phyloP scores from a whole-genome alignment of 2,113 vertebrate species.

The Caloenas nicobarica region DNA sequence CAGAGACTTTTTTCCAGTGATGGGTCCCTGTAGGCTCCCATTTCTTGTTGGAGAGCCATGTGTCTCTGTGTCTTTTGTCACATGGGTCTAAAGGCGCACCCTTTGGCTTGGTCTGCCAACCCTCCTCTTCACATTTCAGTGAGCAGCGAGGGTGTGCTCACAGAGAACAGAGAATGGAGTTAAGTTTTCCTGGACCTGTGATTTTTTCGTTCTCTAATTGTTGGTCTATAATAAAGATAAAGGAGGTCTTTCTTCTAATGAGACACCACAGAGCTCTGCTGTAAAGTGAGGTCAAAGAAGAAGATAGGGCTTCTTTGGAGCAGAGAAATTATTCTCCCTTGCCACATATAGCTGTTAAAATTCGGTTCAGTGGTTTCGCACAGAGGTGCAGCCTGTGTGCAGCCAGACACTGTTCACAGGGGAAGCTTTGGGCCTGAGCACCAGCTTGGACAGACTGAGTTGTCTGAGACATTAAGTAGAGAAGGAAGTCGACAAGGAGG shows the following conservation, averaged over 20 bases:
- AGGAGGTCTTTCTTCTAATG: neutral
- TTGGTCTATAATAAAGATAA: neutral
- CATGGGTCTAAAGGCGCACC: accelerated
- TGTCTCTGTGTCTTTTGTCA: neutral
- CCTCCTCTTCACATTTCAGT: neutral
- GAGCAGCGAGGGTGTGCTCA: neutral
- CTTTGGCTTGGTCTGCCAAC: neutral
- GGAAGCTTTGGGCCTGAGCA: neutral
- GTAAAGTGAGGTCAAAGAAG: neutral
- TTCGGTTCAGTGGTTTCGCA: neutral
- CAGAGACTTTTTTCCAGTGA: neutral
- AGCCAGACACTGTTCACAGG: neutral
- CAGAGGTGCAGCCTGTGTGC: neutral
- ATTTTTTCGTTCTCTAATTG: neutral
- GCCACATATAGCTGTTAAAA: neutral
- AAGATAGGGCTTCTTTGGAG: neutral
- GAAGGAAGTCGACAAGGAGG: neutral
- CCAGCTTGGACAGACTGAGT: neutral
- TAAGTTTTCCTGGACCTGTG: neutral
- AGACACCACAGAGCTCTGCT: neutral
- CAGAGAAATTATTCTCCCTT: neutral
- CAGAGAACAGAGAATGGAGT: neutral
- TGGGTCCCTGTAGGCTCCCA: neutral
- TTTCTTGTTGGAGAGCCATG: neutral
- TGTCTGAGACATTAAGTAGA: neutral